Evolutionary conservation across 2,888 invertebrate genomes (phyloP), one percentile per base, ranked within the genome.

Genomic region (Cepaea hortensis): DNA sequence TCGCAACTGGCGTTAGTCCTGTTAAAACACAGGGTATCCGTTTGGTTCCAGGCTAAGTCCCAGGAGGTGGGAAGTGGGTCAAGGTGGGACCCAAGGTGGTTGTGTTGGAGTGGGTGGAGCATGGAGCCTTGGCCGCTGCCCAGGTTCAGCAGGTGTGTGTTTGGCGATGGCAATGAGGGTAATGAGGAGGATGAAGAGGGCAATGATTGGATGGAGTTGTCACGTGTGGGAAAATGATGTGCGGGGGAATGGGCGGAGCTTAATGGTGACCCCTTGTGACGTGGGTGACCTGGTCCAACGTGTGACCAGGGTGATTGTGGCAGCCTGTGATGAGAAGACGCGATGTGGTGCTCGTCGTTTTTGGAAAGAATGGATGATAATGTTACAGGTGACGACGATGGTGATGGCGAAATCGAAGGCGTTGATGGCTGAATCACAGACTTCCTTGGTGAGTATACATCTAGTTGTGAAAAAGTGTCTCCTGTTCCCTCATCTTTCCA

Each of bases 11-110:
- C 76, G 1, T 50, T 61, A 23, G 72, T 85, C 6, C 50, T 70
- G 80, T 85, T 85, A 48, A 73, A 75, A 35, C 81, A 81, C 15
- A 81, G 46, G 48, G 70, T 76, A 20, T 82, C 81, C 1, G 75
- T 80, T 48, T 55, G 55, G 68, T 84, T 84, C 75, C 65, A 84
- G n/a, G 48, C 20, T 20, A 61, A 3, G 3, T 84, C 84, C 76
- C 62, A 55, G n/a, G 84, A 62, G 9, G 84, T 61, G 13, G 77
- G 55, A 50, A 84, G n/a, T 48, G 84, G 46, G 50, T 84, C 76
- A 1, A 76, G 62, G 5, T 4, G 46, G 1, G 23, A 1, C 9
- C 48, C 72, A 20, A 73, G 46, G 15, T 61, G 50, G 35, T 23
- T 15, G 48, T 23, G n/a, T 0, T 35, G 65, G 35, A 76, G 50